Evolutionary conservation across 2,797 vertebrate species (phyloP).

Genomic region (Lepilemur ruficaudatus): DNA sequence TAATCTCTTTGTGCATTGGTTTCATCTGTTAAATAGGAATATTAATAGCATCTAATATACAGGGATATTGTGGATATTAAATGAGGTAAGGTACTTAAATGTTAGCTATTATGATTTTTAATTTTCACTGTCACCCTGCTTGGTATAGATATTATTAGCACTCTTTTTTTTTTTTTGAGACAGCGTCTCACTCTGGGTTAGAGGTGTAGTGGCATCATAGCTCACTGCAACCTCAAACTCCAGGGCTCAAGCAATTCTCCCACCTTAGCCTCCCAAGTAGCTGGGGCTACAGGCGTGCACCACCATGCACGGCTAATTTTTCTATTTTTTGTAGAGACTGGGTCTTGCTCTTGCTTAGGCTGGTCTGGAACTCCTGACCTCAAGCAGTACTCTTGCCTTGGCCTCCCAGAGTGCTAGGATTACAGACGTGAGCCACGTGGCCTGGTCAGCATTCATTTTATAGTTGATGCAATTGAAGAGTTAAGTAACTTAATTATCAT

Average conservation of each 20-base stretch:
- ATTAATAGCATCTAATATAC: constrained; percentile 12
- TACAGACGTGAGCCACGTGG: not conserved
- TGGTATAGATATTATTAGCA: not conserved
- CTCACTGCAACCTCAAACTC: not conserved
- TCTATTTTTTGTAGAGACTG: not conserved
- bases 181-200: not conserved
- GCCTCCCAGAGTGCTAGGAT: too few relatives aligned
- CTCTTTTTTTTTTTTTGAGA: not conserved
- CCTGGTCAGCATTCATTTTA: not conserved
- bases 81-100: constrained; percentile 6
- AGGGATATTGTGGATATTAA: constrained; percentile 18
- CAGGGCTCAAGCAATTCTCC: not conserved
- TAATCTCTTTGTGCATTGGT: constrained; percentile 29
- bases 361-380: not conserved
- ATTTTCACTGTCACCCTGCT: not conserved
- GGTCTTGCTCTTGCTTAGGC: not conserved
- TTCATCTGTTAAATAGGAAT: constrained; percentile 45
- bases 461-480: constrained; percentile 15
- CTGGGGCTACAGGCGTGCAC: not conserved
- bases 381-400: not conserved
- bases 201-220: not conserved
- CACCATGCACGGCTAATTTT: not conserved
- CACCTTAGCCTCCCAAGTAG: not conserved
- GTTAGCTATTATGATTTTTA: not conserved
- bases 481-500: constrained; percentile 22